phyloP scores from a whole-genome alignment of 2,113 vertebrate species.

The Collichthys lucidus region DNA sequence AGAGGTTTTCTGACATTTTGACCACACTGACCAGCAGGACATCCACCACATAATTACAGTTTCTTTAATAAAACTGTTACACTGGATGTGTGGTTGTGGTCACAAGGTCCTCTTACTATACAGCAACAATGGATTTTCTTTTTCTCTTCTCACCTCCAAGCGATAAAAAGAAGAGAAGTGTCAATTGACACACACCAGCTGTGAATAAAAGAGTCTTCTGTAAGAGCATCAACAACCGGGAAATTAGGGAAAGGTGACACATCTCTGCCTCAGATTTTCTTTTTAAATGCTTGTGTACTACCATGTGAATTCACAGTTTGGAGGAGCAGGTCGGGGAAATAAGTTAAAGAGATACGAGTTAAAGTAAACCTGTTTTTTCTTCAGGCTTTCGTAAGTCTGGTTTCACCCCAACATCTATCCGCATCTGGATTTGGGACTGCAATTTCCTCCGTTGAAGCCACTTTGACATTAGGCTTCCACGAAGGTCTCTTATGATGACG shows the following conservation, averaged over 20 bases:
- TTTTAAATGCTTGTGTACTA: too few relatives aligned
- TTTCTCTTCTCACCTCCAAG: background rate
- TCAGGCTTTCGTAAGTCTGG: background rate
- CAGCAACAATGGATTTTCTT: background rate
- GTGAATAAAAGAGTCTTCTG: background rate
- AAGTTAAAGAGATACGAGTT: background rate
- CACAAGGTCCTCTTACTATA: background rate
- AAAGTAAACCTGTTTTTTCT: background rate
- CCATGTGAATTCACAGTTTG: background rate
- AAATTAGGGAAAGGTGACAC: background rate
- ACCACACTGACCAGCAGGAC: background rate
- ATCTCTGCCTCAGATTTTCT: background rate
- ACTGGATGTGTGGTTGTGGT: background rate
- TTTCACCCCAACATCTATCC: background rate
- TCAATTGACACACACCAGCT: background rate
- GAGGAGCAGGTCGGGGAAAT: background rate
- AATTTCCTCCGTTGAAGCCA: conserved; percentile 42
- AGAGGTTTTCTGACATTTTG: background rate
- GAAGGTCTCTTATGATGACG: conserved; percentile 51
- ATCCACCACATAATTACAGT: too few relatives aligned
- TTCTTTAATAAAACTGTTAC: background rate
- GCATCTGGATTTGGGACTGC: background rate
- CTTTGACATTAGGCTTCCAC: conserved; percentile 53
- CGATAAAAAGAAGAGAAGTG: background rate
- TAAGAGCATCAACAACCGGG: background rate